Evolutionary conservation across 2,113 vertebrate genomes (phyloP).

Genomic region (Motacilla tschutschensis): DNA sequence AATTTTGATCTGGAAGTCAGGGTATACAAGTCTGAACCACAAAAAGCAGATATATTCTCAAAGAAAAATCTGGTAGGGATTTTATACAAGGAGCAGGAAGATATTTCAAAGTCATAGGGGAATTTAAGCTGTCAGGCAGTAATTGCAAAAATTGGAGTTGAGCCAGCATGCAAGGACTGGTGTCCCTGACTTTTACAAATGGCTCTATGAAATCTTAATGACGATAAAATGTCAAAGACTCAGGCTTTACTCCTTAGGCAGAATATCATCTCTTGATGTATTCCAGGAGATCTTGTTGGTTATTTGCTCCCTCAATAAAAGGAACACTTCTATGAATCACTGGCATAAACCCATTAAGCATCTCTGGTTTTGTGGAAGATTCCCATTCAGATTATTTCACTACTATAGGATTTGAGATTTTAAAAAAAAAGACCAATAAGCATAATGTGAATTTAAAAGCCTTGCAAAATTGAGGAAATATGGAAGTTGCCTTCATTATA

Average conservation of each 20-base stretch:
- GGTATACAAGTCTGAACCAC: not conserved
- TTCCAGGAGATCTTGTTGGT: not conserved
- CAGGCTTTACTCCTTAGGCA: not conserved
- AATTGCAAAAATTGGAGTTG: not conserved
- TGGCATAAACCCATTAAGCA: not conserved
- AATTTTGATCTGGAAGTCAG: not conserved
- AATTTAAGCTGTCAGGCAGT: not conserved
- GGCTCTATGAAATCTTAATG: constrained; percentile 34
- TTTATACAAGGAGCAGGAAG: not conserved
- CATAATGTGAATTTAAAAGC: not conserved
- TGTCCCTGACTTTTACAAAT: not conserved
- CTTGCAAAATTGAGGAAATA: not conserved
- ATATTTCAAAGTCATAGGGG: not conserved
- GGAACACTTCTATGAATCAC: not conserved
- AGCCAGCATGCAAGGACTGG: not conserved
- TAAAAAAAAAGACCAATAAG: not conserved
- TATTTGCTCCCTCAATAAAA: not conserved
- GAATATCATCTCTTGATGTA: not conserved
- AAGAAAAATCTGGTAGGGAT: not conserved
- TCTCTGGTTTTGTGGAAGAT: not conserved
- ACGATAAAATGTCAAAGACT: constrained; percentile 1
- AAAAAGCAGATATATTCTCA: not conserved
- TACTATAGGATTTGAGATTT: not conserved
- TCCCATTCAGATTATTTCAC: not conserved
- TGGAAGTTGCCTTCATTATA: not conserved